Evolutionary conservation across 2,113 vertebrate species (phyloP), one percentile per base, ranked within the genome.

Genomic region (Baryphthengus martii): DNA sequence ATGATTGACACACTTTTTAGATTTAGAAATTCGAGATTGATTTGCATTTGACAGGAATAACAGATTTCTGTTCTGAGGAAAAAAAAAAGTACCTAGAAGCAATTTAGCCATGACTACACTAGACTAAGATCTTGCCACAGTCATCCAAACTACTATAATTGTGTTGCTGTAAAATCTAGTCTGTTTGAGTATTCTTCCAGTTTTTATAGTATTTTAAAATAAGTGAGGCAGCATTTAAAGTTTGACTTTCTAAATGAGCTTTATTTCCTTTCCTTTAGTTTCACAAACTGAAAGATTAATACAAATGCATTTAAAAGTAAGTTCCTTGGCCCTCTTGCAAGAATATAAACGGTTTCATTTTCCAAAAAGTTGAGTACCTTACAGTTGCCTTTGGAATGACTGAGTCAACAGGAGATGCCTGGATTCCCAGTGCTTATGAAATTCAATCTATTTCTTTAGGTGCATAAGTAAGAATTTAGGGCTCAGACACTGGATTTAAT

Each of bases 391-490:
- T 90, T 95, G 90, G 86, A 94, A 90, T 84, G 72, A 52, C 72
- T 83, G 93, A 84, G 29, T 97, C 83, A 95, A 93, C 91, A 94
- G 79, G 68, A 93, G 85, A 66, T 84, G 63, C 85, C 68, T 96
- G 65, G 50, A 83, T 92, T 96, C 76, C 72, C 55, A 77, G 55
- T 39, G 76, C 72, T 96, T 73, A 67, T 86, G 92, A 93, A 96
- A 96, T 83, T 91, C 71, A 66, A 90, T 97, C 90, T 94, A 37
- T 94, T 95, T 91, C 92, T 95, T 96, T 94, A 94, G 90, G 90
- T 95, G 92, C 62, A 76, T 39, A 90, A 88, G 40, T 59, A 85
- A 88, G 71, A 88, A 90, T 68, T 85, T 76, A 73, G 49, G 24
- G n/a, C 78, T 90, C 37, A 16, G 77, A 72, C 68, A 49, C 45